Base-by-base conservation (phyloP, 2,888 invertebrate species). In the Drepana falcataria region DNA sequence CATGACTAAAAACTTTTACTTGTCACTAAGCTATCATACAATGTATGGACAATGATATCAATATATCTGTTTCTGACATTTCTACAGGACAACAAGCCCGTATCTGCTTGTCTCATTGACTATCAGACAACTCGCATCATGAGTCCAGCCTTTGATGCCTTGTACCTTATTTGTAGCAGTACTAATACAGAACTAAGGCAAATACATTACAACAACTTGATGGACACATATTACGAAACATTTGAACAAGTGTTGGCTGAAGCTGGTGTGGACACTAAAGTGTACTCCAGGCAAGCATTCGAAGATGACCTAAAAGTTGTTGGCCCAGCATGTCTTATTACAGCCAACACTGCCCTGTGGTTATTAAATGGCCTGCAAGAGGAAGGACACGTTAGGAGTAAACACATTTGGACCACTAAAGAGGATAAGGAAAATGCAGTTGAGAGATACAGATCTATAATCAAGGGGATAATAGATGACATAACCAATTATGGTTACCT, bases 291-390 rank as follows among this genome's bases (percentile, higher is more conserved):
- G 47, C 56, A 70, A 57, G 70, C 73, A 59, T 82, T 91, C 59
- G 66, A 81, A 2, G 52, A 69, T 35, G 90, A 90, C 67, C 64
- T 90, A 51, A 79, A 70, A 58, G 56, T 70, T 2, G 85, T 89
- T 6, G 79, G 77, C 2, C 85, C 87, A 9, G 79, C 85, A 6
- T 84, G 85, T 60, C 68, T 88, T 5, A 85, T 88, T 54, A 73
- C 83, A 34, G 87, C 84, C 0, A 90, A 90, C 59, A 87, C 87
- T 47, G 86, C 89, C 1, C 52, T 87, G 7, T 90, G 90, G 89
- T 64, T 90, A 1, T 75, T 74, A 1, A 79, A 74, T 61, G 90
- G 90, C 0, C 62, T 89, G 47, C 90, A 90, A 61, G 72, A 84
- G 64, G 89, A 85, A 55, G 91, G 90, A 0, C 85, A 88, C 76